Conservation (phyloP, 37 sponge, comb jelly and placozoan species). For the Ephydatia muelleri region DNA sequence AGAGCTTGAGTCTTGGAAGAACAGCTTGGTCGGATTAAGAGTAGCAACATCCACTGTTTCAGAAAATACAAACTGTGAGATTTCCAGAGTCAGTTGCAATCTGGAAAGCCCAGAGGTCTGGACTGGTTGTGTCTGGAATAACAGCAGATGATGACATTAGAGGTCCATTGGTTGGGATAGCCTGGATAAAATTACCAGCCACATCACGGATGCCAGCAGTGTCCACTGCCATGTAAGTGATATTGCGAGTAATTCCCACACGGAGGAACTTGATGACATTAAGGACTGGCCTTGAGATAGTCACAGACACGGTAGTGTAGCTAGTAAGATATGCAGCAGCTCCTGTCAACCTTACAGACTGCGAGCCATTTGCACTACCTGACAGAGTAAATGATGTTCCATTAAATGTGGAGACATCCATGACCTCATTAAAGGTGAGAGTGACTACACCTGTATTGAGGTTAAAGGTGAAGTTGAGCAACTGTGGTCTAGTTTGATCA, state of each 20-base stretch:
- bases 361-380: constrained; percentile 45
- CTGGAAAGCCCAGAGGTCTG: constrained; percentile 47
- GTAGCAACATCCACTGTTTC: constrained; percentile 60
- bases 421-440: constrained; percentile 68
- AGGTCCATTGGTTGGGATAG: constrained; percentile 20
- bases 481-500: constrained; percentile 59
- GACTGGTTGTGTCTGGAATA: constrained; percentile 48
- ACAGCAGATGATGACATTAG: constrained; percentile 26
- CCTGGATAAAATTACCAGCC: constrained; percentile 28
- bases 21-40: constrained; percentile 46
- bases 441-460: constrained; percentile 54
- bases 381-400: constrained; percentile 39
- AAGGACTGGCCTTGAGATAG: constrained; percentile 48
- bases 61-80: constrained; percentile 74
- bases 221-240: constrained; percentile 62
- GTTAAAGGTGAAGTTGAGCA: constrained; percentile 55
- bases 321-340: constrained; percentile 6
- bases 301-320: constrained; percentile 35
- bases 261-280: constrained; percentile 59
- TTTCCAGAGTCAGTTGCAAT: constrained; percentile 65
- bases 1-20: constrained; percentile 54
- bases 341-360: constrained; percentile 30
- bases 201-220: constrained; percentile 55
- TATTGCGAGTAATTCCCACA: constrained; percentile 43
- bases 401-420: constrained; percentile 48